phyloP scores from a whole-genome alignment of 2,888 invertebrate species.

The Mantis religiosa region DNA sequence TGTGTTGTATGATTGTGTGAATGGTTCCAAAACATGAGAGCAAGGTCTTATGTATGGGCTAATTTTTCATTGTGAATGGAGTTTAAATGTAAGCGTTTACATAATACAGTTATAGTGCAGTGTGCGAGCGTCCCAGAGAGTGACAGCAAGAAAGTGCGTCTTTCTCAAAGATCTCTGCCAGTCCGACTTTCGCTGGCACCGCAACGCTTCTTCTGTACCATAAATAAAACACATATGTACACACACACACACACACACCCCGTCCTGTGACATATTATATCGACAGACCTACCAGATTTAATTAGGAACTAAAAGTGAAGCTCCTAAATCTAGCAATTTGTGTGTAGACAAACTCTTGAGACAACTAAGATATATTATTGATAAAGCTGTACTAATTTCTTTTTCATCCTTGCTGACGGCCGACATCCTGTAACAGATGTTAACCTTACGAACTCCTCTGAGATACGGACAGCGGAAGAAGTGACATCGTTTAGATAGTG shows the following conservation, averaged over 20 bases:
- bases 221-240: background rate
- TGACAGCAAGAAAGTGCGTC: background rate
- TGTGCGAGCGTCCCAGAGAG: background rate
- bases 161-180: background rate
- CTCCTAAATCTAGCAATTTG: background rate
- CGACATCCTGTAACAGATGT: background rate
- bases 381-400: background rate
- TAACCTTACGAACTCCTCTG: background rate
- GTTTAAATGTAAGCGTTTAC: no score
- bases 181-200: background rate
- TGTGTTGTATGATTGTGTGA: no score
- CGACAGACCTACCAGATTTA: slow-evolving; percentile 9
- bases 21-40: no score
- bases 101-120: background rate
- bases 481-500: background rate
- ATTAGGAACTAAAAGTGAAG: background rate
- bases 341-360: background rate
- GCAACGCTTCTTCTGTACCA: background rate
- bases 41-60: no score
- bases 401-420: background rate
- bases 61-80: no score
- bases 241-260: no score
- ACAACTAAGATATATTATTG: background rate
- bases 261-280: slow-evolving; percentile 6
- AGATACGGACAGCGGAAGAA: background rate